Percentiles rank a stretch among this genome's conserved stretches.
Evolutionary conservation across 2,888 invertebrate genomes (phyloP).

Genomic region (Drosophila melanosoma): DNA sequence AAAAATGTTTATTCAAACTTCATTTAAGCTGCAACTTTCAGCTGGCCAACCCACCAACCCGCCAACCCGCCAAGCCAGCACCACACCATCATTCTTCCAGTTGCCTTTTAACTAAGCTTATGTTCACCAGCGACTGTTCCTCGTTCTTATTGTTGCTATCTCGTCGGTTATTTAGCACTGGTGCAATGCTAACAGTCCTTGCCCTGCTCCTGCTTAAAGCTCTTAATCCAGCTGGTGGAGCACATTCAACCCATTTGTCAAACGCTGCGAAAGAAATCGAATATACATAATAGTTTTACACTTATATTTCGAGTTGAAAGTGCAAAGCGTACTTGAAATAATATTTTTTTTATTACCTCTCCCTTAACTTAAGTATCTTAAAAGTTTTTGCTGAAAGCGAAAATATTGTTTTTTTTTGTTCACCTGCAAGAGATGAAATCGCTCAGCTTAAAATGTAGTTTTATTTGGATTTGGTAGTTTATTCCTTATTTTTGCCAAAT

Average conservation of each 20-base stretch:
- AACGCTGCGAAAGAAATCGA: background rate
- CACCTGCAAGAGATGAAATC: background rate
- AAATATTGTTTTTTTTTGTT: background rate
- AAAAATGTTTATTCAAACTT: slow-evolving; percentile 82
- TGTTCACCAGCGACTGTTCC: slow-evolving; percentile 59
- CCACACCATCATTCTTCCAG: slow-evolving; percentile 21
- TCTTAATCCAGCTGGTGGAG: slow-evolving; percentile 53
- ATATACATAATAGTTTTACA: background rate
- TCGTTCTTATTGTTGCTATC: slow-evolving; percentile 20
- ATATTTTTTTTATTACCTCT: background rate
- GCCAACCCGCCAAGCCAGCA: background rate
- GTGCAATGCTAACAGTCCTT: slow-evolving; percentile 51
- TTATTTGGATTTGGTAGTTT: background rate
- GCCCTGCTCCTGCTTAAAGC: slow-evolving; percentile 58
- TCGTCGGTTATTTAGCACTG: slow-evolving; percentile 47
- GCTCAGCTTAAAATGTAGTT: background rate
- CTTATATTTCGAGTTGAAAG: background rate
- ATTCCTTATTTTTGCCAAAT: background rate
- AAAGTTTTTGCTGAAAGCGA: background rate
- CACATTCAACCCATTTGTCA: slow-evolving; percentile 57
- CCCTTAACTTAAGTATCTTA: background rate
- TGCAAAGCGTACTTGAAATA: background rate
- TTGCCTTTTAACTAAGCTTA: slow-evolving; percentile 73
- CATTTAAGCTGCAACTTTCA: slow-evolving; percentile 72
- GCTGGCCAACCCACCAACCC: background rate